A percentile compares a stretch with the other conserved stretches of the same genome.
Conservation (phyloP, 2,888 invertebrate species). For the Congeria kusceri region DNA sequence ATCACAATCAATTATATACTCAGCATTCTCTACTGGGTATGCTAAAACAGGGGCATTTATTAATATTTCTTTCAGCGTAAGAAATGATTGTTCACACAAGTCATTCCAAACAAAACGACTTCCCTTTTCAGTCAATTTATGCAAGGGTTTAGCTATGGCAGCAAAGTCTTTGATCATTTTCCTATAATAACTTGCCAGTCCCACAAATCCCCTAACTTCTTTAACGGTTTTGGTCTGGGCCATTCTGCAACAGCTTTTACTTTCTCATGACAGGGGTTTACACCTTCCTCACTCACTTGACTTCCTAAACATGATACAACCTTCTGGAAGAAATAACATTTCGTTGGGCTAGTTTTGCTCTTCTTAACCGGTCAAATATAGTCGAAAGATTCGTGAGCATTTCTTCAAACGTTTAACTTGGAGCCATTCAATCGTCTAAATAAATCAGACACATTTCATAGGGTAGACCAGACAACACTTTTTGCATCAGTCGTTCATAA, state of each 20-base stretch:
- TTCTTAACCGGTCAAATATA: constrained; percentile 6
- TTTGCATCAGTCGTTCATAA: constrained; percentile 37
- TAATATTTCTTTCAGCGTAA: no score
- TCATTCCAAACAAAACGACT: no score
- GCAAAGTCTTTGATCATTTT: constrained; percentile 51
- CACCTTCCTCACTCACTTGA: constrained; percentile 20
- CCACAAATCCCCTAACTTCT: constrained; percentile 4
- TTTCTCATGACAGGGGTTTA: constrained; percentile 14
- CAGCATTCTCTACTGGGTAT: no score
- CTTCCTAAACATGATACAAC: constrained; percentile 21
- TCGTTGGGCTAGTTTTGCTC: constrained; percentile 24
- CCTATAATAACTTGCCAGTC: constrained; percentile 21
- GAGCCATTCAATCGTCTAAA: constrained; percentile 33
- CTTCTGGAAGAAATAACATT: constrained; percentile 23
- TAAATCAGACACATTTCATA: constrained; percentile 22
- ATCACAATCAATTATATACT: constrained; percentile 10
- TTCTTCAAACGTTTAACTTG: constrained; percentile 28
- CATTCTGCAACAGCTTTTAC: background rate
- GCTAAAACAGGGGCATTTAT: no score
- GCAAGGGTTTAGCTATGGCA: background rate
- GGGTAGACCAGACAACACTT: no score
- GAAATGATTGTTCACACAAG: no score
- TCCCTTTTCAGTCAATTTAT: no score
- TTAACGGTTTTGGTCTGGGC: constrained; percentile 11
- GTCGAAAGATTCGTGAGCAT: background rate